Base-by-base conservation (phyloP, 64 coral and sea anemone species). In the Porites lutea region DNA sequence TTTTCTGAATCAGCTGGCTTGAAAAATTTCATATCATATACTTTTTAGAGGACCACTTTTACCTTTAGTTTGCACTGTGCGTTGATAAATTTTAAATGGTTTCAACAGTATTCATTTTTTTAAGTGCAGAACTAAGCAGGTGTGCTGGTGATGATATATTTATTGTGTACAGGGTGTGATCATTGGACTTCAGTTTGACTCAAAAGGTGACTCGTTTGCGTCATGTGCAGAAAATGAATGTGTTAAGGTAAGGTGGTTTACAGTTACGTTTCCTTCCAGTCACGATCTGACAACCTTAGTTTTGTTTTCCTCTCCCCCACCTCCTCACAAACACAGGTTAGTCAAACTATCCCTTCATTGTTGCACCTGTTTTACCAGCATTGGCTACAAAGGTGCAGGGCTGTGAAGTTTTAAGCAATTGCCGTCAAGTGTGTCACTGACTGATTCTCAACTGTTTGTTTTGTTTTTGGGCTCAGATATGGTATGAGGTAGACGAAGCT, bases 191-290 rank as follows among this genome's bases (percentile, higher is more conserved):
- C 64, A 96, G 82, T 96, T 96, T 82, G 91, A 96, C 60, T 27
- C 71, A 3, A 93, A 87, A 85, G 95, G 95, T 52, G 44, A 75
- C 2, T 74, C 91, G 43, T 87, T 96, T 43, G 89, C 89, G 11
- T 93, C 95, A 19, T 93, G 95, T 87, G 95, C 95, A 57, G 95
- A 93, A 64, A 88, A 82, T 50, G 95, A 96, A 74, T 91, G 90
- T 22, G 91, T 96, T 49, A 96, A 96, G 90, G 94, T 96, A 71
- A 90, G 5, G 15, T 13, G 10, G 1, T 52, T 49, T n/a, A 37
- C 71, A 55, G 14, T 52, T 83, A 65, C 45, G 6, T 64, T 83
- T 66, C 27, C 27, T 37, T 37, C 27, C 1, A 37, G 27, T 37
- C 27, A 37, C 27, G 27, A 37, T 37, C 27, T 37, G 27, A 37